Percentiles rank a stretch among this genome's conserved stretches.
Conservation (phyloP, 2,113 vertebrate species). For the Ceuthmochares aereus region DNA sequence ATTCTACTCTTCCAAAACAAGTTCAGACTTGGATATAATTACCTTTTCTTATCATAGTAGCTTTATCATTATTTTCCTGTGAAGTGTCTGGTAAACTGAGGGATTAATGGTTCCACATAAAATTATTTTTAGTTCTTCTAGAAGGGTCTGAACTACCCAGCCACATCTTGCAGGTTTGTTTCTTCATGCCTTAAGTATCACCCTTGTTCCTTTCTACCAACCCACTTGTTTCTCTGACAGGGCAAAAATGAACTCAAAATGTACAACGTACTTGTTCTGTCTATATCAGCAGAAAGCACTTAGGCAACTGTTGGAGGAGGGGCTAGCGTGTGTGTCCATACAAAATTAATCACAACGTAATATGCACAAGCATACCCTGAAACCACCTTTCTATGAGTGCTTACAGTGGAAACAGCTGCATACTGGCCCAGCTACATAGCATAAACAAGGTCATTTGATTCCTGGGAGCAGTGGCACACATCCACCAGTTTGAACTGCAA, state of each 20-base stretch:
- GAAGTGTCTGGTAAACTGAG: not conserved
- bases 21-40: not conserved
- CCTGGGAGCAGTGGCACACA: not conserved
- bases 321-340: not conserved
- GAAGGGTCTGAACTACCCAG: not conserved
- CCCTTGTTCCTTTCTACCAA: not conserved
- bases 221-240: not conserved
- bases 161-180: not conserved
- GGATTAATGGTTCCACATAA: not conserved
- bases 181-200: not conserved
- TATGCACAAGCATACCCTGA: slow-evolving; percentile 33
- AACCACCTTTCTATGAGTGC: not conserved
- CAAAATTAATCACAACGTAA: not conserved
- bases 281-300: not conserved
- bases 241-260: not conserved
- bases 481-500: not conserved
- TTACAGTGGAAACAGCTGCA: slow-evolving; percentile 29
- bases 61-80: not conserved
- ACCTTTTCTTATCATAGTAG: not conserved
- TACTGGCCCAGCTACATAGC: not conserved
- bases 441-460: slow-evolving; percentile 31
- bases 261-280: not conserved
- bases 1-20: not conserved
- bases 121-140: not conserved
- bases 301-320: not conserved